Base-by-base conservation (phyloP, 2,888 invertebrate species). In the Clivina fossor region DNA sequence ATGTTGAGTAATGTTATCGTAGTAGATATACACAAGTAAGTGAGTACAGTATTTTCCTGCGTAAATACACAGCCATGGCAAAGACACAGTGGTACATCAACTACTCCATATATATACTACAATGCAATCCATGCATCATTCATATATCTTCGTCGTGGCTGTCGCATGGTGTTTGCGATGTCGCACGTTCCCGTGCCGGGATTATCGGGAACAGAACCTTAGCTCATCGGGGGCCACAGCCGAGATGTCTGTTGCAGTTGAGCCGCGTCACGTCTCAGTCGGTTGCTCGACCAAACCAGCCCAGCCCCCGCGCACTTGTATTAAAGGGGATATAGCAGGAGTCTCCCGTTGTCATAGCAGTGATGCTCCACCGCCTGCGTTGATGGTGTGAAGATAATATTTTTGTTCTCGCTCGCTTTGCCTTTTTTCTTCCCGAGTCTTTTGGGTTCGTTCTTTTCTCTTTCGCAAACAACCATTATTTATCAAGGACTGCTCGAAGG, bases 381-480 rank as follows among this genome's bases (percentile, higher is more conserved):
- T 43, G 24, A 53, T 53, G 18, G 53, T 33, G 26, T 8, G 20
- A 53, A 33, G 43, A 53, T 40, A 53, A 43, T 50, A 50, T 53
- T 40, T 53, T 43, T 43, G 53, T 49, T 49, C 33, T 38, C 20
- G 19, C 40, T 19, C 15, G 49, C 22, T 22, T 49, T 28, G 26
- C 26, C 20, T 15, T 26, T 26, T 26, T 7, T 7, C 5, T 26
- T 26, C 9, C 9, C 9, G 26, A 26, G n/a, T n/a, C n/a, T n/a
- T n/a, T n/a, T n/a, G n/a, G n/a, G 35, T 44, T 54, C n/a, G n/a
- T n/a, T 32, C 46, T 35, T 24, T 40, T 38, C 40, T 40, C 11
- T 16, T 40, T 24, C 26, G 46, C 38, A 53, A 44, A 53, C 37
- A 49, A 26, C 49, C 49, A 49, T 49, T 49, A 49, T 49, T 49